Conservation (phyloP, 1,140 invertebrate species). For the Metopolophium dirhodum region DNA sequence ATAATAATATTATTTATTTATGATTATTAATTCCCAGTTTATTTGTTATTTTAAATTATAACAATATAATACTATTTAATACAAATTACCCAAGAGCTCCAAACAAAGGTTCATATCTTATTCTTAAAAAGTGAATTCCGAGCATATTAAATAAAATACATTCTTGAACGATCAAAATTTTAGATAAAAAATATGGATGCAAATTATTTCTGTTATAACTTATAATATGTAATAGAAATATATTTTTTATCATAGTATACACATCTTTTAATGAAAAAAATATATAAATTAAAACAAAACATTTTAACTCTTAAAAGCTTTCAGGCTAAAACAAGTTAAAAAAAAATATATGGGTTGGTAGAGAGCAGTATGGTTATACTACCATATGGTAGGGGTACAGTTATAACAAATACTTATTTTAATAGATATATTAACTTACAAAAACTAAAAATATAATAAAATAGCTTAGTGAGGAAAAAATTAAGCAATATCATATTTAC, state of each 20-base stretch:
- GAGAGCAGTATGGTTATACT: slow-evolving; percentile 24
- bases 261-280: slow-evolving; percentile 28
- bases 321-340: slow-evolving; percentile 4
- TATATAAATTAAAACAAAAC: slow-evolving; percentile 37
- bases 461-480: not conserved
- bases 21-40: too few relatives aligned
- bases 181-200: not conserved
- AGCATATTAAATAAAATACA: not conserved
- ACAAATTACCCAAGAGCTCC: too few relatives aligned
- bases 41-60: too few relatives aligned
- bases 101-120: not conserved
- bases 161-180: not conserved
- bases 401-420: slow-evolving; percentile 37
- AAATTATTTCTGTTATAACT: not conserved
- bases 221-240: not conserved
- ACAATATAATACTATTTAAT: too few relatives aligned
- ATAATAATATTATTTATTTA: too few relatives aligned
- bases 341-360: slow-evolving; percentile 26
- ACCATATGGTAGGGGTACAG: not conserved
- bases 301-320: slow-evolving; percentile 19
- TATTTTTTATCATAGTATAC: slow-evolving; percentile 5
- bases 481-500: not conserved
- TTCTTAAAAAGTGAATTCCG: not conserved
- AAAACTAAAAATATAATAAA: slow-evolving; percentile 21
- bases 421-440: slow-evolving; percentile 33